Conservation (phyloP, 2,797 vertebrate genomes). For the Coregonus suidteri region DNA sequence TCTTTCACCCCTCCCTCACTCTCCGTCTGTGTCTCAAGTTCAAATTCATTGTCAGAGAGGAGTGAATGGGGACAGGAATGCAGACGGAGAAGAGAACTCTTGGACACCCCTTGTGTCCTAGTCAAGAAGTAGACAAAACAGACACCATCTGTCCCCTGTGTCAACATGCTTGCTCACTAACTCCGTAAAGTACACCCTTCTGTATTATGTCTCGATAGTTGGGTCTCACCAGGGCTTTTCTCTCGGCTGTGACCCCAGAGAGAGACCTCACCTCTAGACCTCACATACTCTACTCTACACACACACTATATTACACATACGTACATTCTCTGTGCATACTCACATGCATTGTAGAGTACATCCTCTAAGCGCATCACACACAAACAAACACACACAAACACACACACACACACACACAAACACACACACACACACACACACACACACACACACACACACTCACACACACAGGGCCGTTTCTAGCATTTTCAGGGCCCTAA, state of each 20-base stretch:
- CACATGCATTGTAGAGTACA: too few species aligned
- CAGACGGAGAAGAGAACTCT: not conserved
- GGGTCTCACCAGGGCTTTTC: constrained; percentile 55
- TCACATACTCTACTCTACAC: not conserved
- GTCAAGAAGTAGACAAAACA: not conserved
- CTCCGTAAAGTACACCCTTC: not conserved
- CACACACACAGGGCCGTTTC: too few species aligned
- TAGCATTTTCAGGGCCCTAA: too few species aligned
- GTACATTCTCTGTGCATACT: constrained; percentile 63
- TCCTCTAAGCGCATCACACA: too few species aligned
- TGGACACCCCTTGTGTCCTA: not conserved
- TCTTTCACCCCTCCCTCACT: constrained; percentile 31
- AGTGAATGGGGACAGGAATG: not conserved
- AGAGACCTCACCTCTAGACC: constrained; percentile 56
- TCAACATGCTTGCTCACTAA: not conserved
- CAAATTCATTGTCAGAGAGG: not conserved
- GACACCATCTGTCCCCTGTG: not conserved
- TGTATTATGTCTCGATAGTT: not conserved
- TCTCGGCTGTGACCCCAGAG: constrained; percentile 63
- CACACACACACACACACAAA: too few species aligned
- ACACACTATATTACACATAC: constrained; percentile 63
- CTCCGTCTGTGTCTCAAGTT: not conserved
- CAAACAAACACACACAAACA: too few species aligned
- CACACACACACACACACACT: too few species aligned
- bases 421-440: constrained; percentile 11